phyloP scores from a whole-genome alignment of 2,888 invertebrate species.

The Lasioglossum lativentre region DNA sequence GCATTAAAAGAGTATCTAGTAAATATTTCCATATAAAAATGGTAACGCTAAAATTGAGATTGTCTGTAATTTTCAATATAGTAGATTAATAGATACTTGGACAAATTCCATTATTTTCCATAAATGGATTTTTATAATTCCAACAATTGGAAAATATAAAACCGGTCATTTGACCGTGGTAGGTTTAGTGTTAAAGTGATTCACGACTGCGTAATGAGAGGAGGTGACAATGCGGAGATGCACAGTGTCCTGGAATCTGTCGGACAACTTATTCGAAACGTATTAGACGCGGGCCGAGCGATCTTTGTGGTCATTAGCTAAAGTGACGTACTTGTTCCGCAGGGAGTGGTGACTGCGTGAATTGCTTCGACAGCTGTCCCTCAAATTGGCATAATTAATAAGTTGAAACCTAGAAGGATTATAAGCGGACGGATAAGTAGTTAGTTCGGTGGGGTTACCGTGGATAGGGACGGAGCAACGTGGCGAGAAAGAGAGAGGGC shows the following conservation, averaged over 20 bases:
- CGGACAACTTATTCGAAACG: neutral
- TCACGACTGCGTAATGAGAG: neutral
- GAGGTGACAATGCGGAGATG: neutral
- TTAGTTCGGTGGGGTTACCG: constrained; percentile 38
- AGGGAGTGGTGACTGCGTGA: constrained; percentile 17
- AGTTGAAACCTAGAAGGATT: constrained; percentile 59
- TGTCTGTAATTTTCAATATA: too few species aligned
- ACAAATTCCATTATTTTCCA: too few species aligned
- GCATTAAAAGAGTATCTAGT: too few species aligned
- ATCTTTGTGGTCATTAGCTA: neutral
- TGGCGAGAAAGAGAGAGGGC: constrained; percentile 12
- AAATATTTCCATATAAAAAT: too few species aligned
- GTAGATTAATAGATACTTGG: too few species aligned
- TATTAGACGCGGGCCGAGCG: neutral
- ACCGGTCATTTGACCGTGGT: too few species aligned
- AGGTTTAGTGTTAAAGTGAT: too few species aligned
- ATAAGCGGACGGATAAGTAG: constrained; percentile 53
- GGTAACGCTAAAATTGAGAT: too few species aligned
- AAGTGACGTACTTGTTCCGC: constrained; percentile 4
- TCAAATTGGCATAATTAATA: constrained; percentile 63
- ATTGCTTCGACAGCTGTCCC: constrained; percentile 58
- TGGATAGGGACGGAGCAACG: neutral
- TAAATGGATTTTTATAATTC: too few species aligned
- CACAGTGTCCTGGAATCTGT: neutral
- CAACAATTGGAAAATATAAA: too few species aligned